These are phyloP conservation scores for Sphaeridia pumilis DNA, from an alignment of 2,888 invertebrate species.

Conservation along the genomic window DNA sequence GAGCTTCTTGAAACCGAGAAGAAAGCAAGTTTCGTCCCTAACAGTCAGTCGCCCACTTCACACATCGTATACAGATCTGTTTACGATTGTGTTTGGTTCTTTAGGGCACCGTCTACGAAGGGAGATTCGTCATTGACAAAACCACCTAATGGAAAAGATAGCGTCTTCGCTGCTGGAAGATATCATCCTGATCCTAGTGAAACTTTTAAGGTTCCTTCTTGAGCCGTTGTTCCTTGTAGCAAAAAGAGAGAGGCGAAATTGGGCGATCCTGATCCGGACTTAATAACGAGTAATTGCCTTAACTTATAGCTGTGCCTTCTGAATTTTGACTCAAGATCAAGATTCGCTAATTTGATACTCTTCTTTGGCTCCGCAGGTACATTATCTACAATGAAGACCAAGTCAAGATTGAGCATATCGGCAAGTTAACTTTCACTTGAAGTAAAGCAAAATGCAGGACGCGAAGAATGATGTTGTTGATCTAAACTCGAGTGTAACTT, in stretches of 20 bases:
- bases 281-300: neutral
- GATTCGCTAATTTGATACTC: neutral
- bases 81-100: neutral
- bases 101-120: neutral
- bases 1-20: conserved; percentile 75
- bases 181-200: neutral
- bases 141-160: neutral
- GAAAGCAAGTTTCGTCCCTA: conserved; percentile 59
- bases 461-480: no score
- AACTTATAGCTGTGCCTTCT: neutral
- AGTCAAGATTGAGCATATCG: neutral
- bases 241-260: neutral
- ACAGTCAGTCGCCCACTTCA: conserved; percentile 35
- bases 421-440: neutral
- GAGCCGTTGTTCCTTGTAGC: neutral
- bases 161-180: neutral
- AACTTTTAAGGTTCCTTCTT: neutral
- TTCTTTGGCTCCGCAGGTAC: neutral
- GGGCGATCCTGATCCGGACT: no score
- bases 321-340: neutral
- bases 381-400: neutral
- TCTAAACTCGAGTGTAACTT: no score
- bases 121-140: neutral
- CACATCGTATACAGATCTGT: conserved; percentile 7
- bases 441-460: no score